Evolutionary conservation across 2,113 vertebrate species (phyloP).

Genomic region (Anhinga anhinga): DNA sequence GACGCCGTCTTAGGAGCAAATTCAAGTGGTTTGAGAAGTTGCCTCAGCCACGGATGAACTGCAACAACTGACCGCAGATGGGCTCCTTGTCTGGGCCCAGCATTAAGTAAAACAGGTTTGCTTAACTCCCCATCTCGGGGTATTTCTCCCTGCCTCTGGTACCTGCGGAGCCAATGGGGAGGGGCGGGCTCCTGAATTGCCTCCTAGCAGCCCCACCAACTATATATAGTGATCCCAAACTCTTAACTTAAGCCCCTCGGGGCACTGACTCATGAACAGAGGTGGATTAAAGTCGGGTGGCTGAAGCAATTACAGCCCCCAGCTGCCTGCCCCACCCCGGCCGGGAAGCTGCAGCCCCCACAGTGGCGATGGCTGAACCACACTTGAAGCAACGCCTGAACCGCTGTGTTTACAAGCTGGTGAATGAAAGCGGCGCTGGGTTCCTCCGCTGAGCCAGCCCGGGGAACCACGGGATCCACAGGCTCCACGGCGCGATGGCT

Average conservation of each 20-base stretch:
- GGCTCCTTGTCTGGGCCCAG: background rate
- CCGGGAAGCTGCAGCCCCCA: constrained; percentile 38
- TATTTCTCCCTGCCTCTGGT: background rate
- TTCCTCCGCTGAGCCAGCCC: background rate
- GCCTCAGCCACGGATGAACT: background rate
- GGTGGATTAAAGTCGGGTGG: constrained; percentile 21
- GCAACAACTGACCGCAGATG: background rate
- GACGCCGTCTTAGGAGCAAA: background rate
- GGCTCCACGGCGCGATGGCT: background rate
- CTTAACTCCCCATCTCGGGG: constrained; percentile 20
- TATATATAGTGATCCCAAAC: background rate
- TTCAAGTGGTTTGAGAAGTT: background rate
- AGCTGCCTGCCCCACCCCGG: constrained; percentile 33
- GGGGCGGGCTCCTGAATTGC: background rate
- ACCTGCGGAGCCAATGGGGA: background rate
- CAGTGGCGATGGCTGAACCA: background rate
- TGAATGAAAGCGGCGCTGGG: background rate
- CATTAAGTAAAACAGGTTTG: background rate
- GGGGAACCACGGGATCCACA: background rate
- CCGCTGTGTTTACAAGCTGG: background rate
- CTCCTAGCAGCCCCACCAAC: background rate
- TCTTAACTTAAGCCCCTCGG: background rate
- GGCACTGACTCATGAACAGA: background rate
- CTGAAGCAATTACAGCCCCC: constrained; percentile 36
- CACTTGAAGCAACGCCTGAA: background rate